phyloP scores from a whole-genome alignment of 1,140 invertebrate genomes.

The Cyclargus thomasi region DNA sequence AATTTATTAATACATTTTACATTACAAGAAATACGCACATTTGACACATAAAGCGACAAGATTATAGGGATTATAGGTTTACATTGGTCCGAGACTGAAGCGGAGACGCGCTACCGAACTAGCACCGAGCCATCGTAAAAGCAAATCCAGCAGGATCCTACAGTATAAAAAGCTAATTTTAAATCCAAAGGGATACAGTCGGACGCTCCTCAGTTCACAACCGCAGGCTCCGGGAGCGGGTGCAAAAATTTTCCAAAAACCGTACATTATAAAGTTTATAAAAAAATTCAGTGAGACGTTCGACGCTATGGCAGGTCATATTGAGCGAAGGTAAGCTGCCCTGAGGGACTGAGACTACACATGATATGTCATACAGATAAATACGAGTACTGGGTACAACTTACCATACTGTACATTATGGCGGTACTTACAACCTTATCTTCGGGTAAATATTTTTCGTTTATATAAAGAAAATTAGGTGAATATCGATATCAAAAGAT shows the following conservation, averaged over 20 bases:
- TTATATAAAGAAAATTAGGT: constrained; percentile 62
- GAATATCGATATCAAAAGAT: constrained; percentile 72
- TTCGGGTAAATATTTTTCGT: constrained; percentile 53
- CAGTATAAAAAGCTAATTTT: constrained; percentile 47
- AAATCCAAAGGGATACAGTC: constrained; percentile 26
- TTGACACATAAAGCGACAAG: constrained; percentile 74
- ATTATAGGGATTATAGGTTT: constrained; percentile 63
- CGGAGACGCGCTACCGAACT: constrained; percentile 57
- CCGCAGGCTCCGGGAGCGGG: constrained; percentile 30
- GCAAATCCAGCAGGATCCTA: constrained; percentile 17
- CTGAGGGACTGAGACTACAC: constrained; percentile 48
- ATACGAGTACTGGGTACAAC: constrained; percentile 63
- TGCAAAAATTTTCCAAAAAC: constrained; percentile 57
- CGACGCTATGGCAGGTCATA: constrained; percentile 43
- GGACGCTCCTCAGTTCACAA: constrained; percentile 35
- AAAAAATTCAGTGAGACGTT: constrained; percentile 36
- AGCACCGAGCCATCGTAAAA: constrained; percentile 59
- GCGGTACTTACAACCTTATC: constrained; percentile 64
- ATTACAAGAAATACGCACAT: constrained; percentile 70
- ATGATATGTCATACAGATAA: constrained; percentile 71
- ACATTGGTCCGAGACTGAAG: constrained; percentile 73
- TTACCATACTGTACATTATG: constrained; percentile 64
- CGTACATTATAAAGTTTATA: constrained; percentile 51
- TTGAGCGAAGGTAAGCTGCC: constrained; percentile 47
- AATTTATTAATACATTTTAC: constrained; percentile 49